Evolutionary conservation across 2,888 invertebrate species (phyloP).

Genomic region (Dasysyrphus tricinctus): DNA sequence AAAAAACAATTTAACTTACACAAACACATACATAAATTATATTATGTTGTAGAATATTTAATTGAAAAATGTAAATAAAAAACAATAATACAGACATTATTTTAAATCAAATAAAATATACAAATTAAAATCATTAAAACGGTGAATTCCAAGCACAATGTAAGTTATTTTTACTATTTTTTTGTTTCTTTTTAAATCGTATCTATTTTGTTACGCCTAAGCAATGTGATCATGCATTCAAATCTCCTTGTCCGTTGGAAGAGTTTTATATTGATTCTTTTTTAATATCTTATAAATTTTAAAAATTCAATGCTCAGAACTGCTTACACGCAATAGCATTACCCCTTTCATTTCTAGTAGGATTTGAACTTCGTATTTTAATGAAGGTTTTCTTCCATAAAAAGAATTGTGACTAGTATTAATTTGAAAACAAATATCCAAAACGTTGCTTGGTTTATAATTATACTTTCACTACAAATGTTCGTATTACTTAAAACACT

Average conservation of each 20-base stretch:
- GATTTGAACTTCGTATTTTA: not conserved
- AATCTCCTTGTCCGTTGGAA: slow-evolving; percentile 1
- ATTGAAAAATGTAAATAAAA: slow-evolving; percentile 61
- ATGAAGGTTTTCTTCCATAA: not conserved
- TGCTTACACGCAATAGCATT: not conserved
- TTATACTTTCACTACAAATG: not conserved
- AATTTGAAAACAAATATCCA: not conserved
- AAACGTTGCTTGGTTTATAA: not conserved
- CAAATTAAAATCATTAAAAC: slow-evolving; percentile 37
- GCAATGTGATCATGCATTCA: slow-evolving; percentile 36
- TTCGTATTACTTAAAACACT: not conserved
- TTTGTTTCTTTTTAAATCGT: slow-evolving; percentile 10
- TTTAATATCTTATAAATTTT: not conserved
- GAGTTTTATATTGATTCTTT: not conserved
- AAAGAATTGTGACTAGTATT: not conserved
- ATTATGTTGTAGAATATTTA: slow-evolving; percentile 56
- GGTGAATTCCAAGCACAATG: slow-evolving; percentile 61
- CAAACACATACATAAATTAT: slow-evolving; percentile 51
- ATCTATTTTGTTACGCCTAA: slow-evolving; percentile 23
- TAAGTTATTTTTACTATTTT: slow-evolving; percentile 50
- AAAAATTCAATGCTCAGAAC: not conserved
- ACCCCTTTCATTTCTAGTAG: not conserved
- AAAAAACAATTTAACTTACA: slow-evolving; percentile 32
- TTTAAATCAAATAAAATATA: slow-evolving; percentile 27
- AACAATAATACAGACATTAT: slow-evolving; percentile 45